Percentiles rank a stretch among this genome's conserved stretches.
Evolutionary conservation across 2,797 vertebrate genomes (phyloP).

Genomic region (Tapirus indicus): DNA sequence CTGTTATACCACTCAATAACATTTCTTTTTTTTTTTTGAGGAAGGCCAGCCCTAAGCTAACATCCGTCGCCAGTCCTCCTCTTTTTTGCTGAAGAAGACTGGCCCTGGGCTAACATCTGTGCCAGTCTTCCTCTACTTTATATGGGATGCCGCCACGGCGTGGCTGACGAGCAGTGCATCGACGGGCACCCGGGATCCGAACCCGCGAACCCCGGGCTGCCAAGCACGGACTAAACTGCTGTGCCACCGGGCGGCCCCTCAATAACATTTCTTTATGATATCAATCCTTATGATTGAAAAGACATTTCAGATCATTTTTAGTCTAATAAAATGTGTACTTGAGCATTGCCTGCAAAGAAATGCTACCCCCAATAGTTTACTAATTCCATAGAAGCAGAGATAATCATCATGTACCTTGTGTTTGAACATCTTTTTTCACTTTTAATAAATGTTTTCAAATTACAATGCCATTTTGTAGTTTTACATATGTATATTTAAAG

Average conservation of each 20-base stretch:
- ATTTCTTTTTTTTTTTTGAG: background rate
- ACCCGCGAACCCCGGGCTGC: too few relatives aligned
- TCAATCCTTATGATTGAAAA: background rate
- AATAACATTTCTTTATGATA: background rate
- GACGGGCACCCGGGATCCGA: too few relatives aligned
- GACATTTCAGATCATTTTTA: background rate
- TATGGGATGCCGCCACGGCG: too few relatives aligned
- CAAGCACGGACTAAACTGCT: too few relatives aligned
- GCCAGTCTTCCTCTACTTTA: too few relatives aligned
- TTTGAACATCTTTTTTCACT: background rate
- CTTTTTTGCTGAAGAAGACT: too few relatives aligned
- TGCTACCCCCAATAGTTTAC: background rate
- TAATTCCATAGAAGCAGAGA: background rate
- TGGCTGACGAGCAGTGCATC: too few relatives aligned
- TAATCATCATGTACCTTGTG: background rate
- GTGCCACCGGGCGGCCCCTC: background rate
- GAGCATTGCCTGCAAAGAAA: background rate
- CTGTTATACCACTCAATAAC: background rate
- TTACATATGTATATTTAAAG: background rate
- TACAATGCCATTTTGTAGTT: background rate
- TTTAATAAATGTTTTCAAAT: background rate
- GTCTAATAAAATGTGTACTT: background rate
- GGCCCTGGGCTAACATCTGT: too few relatives aligned
- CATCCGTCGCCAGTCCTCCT: too few relatives aligned
- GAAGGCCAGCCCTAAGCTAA: too few relatives aligned